A percentile compares a stretch with the other conserved stretches of the same genome.
phyloP scores from a whole-genome alignment of 2,888 invertebrate species.

The Shargacucullia verbasci region DNA sequence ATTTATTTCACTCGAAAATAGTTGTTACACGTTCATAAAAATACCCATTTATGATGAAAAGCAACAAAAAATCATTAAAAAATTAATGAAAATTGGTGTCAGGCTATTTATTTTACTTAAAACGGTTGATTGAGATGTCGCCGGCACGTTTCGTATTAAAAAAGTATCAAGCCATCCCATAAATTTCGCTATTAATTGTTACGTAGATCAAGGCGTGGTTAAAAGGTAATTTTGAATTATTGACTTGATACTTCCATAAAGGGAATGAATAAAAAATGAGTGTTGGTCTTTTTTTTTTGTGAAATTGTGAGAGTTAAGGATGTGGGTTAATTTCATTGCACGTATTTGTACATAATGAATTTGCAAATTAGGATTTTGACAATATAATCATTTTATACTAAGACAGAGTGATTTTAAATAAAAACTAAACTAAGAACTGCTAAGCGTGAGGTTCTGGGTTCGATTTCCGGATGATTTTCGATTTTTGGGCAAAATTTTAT shows the following conservation, averaged over 20 bases:
- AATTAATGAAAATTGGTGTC: constrained; percentile 60
- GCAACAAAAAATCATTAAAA: constrained; percentile 50
- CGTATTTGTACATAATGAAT: constrained; percentile 27
- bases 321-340: constrained; percentile 18
- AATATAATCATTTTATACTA: no score
- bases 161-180: constrained; percentile 32
- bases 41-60: constrained; percentile 64
- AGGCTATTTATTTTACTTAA: constrained; percentile 56
- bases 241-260: constrained; percentile 17
- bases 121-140: constrained; percentile 65
- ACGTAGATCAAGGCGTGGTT: constrained; percentile 15
- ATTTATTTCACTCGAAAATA: constrained; percentile 64
- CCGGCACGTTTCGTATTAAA: constrained; percentile 28
- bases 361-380: no score
- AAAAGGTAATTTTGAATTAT: constrained; percentile 32
- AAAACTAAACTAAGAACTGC: no score
- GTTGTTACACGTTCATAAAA: constrained; percentile 47
- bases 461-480: no score
- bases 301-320: background rate
- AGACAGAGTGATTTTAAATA: no score
- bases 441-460: no score
- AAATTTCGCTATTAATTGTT: constrained; percentile 49
- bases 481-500: no score
- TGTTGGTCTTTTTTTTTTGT: background rate
- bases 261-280: background rate